Evolutionary conservation across 2,113 vertebrate genomes (phyloP), one percentile per base, ranked within the genome.

Genomic region (Mormyrus lacerda): DNA sequence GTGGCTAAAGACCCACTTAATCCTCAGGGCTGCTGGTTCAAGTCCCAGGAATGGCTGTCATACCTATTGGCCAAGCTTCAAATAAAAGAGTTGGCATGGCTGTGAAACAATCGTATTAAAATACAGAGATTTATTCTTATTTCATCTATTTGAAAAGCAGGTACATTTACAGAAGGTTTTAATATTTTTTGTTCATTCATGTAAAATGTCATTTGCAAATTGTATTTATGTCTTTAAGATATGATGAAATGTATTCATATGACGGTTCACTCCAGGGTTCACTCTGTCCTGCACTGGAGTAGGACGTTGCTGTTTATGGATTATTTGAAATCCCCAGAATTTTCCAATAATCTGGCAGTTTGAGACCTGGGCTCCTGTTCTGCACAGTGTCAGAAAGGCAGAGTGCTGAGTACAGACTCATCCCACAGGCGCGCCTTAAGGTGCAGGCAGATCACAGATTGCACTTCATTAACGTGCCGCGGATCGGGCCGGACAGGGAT

Each of bases 381-480:
- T 31, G 47, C 2, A 17, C 3, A 2, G 44, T 13, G 19, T 48
- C 82, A 85, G 42, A 85, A 21, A 47, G 21, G 42, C 83, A 48
- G 21, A 42, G 82, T n/a, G 44, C 45, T 3, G 2, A 24, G 0
- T 13, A 4, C 69, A 39, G 35, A n/a, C 31, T 76, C 31, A 0
- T 39, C 35, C 83, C 42, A 85, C n/a, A 19, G 1, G 45, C 5
- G 5, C 3, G 91, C 93, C 92, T 90, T 2, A 42, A 93, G 94
- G 91, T 91, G 89, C 69, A 53, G 89, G 84, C 92, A 91, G 92
- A 91, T 94, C 93, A 93, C 92, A 94, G 93, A 95, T 94, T 93
- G 94, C 92, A 94, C 93, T 94, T 94, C 91, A 95, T 95, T 94
- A 94, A 93, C 93, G 92, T 31, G 61, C 92, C 91, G 89, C 94